Conservation (phyloP, 1,140 invertebrate genomes). For the Grapholita molesta region DNA sequence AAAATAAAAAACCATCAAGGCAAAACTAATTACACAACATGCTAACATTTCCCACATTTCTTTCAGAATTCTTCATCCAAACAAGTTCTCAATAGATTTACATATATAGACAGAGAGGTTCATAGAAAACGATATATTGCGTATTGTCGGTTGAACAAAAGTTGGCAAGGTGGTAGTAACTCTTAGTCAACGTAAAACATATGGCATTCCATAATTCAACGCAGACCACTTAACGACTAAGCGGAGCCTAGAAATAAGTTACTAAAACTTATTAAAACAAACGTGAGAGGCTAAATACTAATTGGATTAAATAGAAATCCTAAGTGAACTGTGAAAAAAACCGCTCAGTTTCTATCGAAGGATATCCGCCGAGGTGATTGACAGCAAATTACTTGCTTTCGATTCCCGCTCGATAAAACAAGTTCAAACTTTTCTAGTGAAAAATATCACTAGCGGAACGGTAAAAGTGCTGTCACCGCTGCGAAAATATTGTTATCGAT, state of each 20-base stretch:
- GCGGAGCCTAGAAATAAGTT: neutral
- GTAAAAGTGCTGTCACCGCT: conserved; percentile 30
- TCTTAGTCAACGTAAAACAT: neutral
- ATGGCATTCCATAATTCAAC: neutral
- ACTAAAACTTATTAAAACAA: neutral
- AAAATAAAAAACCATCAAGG: too few relatives aligned
- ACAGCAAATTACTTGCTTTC: conserved; percentile 7
- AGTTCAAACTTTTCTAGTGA: conserved; percentile 26
- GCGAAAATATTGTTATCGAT: conserved; percentile 48
- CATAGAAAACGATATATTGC: too few relatives aligned
- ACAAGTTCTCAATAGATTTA: neutral
- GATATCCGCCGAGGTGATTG: conserved; percentile 15
- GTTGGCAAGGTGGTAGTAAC: neutral
- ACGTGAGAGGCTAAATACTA: neutral
- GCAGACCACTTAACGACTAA: neutral
- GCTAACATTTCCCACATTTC: too few relatives aligned
- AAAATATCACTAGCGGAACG: conserved; percentile 26
- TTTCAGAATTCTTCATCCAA: too few relatives aligned
- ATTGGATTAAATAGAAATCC: conserved; percentile 9
- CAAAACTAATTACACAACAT: too few relatives aligned
- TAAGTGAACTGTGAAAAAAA: neutral
- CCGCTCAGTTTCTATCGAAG: conserved; percentile 7
- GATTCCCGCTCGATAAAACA: conserved; percentile 1
- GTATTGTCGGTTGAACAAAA: neutral
- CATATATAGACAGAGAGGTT: neutral